Evolutionary conservation across 2,888 invertebrate genomes (phyloP).

Genomic region (Pyrrhia umbra): DNA sequence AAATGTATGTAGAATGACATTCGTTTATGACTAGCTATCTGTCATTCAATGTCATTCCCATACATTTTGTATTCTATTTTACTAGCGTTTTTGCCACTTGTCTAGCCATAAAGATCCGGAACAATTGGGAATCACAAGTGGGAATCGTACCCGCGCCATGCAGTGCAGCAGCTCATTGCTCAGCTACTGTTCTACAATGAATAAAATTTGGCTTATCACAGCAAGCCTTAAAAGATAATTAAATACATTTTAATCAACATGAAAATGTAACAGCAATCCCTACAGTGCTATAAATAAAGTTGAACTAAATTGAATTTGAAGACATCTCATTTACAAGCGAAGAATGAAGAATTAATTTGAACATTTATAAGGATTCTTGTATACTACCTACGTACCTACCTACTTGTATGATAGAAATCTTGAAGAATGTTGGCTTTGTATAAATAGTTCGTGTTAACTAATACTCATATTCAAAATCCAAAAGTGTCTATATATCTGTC

Average conservation of each 20-base stretch:
- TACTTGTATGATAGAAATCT: conserved; percentile 3
- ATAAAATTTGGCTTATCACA: background rate
- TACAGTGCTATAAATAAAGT: conserved; percentile 45
- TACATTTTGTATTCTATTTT: no score
- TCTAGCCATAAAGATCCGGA: no score
- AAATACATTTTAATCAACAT: conserved; percentile 41
- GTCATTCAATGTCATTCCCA: no score
- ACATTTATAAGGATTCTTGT: conserved; percentile 37
- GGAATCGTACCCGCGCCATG: no score
- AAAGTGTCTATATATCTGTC: background rate
- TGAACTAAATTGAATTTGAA: conserved; percentile 57
- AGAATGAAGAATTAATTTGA: conserved; percentile 49
- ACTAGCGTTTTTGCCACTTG: no score
- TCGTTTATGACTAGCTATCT: no score
- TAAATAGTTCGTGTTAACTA: background rate
- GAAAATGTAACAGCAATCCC: conserved; percentile 32
- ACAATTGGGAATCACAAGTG: no score
- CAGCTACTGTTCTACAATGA: no score
- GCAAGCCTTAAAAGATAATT: conserved; percentile 4
- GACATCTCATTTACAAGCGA: conserved; percentile 50
- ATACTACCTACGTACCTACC: conserved; percentile 1
- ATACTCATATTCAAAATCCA: background rate
- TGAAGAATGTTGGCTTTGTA: background rate
- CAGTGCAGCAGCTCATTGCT: no score
- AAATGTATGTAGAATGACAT: no score